Conservation (phyloP, 1,140 invertebrate species). For the Drosophila ambigua region DNA sequence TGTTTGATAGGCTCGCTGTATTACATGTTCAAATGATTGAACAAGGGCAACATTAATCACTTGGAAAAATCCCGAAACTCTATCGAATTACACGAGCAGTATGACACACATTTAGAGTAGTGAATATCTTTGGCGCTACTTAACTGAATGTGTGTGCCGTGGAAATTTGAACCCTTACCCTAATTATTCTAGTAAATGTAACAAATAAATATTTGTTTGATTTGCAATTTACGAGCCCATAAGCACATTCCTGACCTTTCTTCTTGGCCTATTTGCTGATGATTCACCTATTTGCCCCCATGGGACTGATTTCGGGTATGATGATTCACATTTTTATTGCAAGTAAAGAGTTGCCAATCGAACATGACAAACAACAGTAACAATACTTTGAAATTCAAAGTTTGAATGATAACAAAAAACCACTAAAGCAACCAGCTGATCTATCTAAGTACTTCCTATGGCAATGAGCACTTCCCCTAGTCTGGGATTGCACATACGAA, state of each 20-base stretch:
- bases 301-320: too few species aligned
- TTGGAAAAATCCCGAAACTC: slow-evolving; percentile 7
- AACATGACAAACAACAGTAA: too few species aligned
- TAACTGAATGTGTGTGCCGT: not conserved
- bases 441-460: slow-evolving; percentile 23
- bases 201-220: too few species aligned
- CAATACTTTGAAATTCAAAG: too few species aligned
- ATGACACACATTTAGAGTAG: not conserved
- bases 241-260: too few species aligned
- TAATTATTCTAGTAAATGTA: too few species aligned
- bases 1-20: slow-evolving; percentile 7
- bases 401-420: not conserved
- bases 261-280: too few species aligned
- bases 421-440: slow-evolving; percentile 10
- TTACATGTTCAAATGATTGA: slow-evolving; percentile 31
- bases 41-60: slow-evolving; percentile 4
- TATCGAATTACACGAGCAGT: slow-evolving; percentile 11
- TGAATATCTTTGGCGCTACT: not conserved
- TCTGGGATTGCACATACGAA: too few species aligned
- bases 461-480: slow-evolving; percentile 30
- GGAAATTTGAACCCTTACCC: not conserved
- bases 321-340: too few species aligned
- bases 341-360: too few species aligned
- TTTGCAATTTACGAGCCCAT: too few species aligned
- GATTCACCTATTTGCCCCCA: too few species aligned